Conservation (phyloP, 1,140 invertebrate genomes). For the Tetramorium parvispinum region DNA sequence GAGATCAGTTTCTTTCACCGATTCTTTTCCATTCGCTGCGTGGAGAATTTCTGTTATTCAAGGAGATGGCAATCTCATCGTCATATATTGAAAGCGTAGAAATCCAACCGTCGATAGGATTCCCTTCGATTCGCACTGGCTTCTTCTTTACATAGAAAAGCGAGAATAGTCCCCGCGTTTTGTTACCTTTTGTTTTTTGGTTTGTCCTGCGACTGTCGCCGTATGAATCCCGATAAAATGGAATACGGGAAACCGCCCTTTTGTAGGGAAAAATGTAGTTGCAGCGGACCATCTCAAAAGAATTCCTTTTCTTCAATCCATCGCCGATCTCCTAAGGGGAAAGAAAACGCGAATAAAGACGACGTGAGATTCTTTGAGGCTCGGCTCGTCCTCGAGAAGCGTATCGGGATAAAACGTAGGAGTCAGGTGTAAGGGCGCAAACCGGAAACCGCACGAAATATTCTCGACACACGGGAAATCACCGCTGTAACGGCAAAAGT, state of each 20-base stretch:
- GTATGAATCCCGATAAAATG: neutral
- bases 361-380: conserved; percentile 33
- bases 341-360: neutral
- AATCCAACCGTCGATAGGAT: neutral
- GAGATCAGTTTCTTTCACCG: neutral
- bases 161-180: neutral
- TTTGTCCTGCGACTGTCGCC: neutral
- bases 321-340: conserved; percentile 15
- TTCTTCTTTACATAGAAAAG: conserved; percentile 1
- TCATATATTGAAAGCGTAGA: conserved; percentile 1
- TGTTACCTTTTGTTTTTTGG: conserved; percentile 6
- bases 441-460: neutral
- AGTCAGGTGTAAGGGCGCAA: neutral
- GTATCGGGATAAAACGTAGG: neutral
- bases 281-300: neutral
- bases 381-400: conserved; percentile 21
- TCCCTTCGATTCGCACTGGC: neutral
- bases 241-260: neutral
- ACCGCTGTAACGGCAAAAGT: neutral
- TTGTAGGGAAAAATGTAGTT: neutral
- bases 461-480: neutral
- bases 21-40: neutral
- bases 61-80: neutral
- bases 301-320: conserved; percentile 22
- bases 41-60: neutral